Base-by-base conservation (phyloP, 2,113 vertebrate species). In the Terrapene triunguis region DNA sequence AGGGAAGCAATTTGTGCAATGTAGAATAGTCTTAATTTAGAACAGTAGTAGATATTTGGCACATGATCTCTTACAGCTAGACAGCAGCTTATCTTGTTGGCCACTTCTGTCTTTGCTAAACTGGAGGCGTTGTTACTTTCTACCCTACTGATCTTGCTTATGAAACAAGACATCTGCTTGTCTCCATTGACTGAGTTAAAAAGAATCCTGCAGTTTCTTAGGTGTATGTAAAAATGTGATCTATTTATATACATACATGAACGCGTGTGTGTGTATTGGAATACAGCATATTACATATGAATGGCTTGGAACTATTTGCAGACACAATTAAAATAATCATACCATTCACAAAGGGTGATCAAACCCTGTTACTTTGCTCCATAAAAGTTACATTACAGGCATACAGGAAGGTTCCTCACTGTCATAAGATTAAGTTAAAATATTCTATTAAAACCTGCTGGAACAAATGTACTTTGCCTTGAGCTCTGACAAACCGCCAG, bases 11-110 rank as follows among this genome's bases (percentile, higher is more conserved):
- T 93, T 92, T 42, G 29, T 93, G 48, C 54, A 3, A 0, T 47
- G 94, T 94, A 74, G 35, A 86, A 78, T 90, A 29, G 50, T 42
- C 87, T 65, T 84, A 92, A 85, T 85, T 59, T 65, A 91, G 91
- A 72, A 69, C 38, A 59, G 29, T 10, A 53, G 84, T 1, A 89
- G 94, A 22, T 88, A 11, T 80, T 48, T 62, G 78, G 78, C 91
- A 42, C 76, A 5, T 69, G 85, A 93, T 83, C 51, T 89, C 55
- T 88, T 87, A 76, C 48, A 38, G 25, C 4, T 83, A 83, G 27
- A 48, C 62, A 79, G 85, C 87, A 85, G 65, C 88, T 94, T 81
- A 69, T 65, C 81, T 90, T 32, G 27, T 91, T 50, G 84, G 82
- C 80, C 89, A 89, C 78, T 54, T 94, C 35, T 22, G 48, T 72